These are phyloP conservation scores for Chlamydotis undulata DNA, from an alignment of 2,113 vertebrate genomes.

Conservation along the genomic window DNA sequence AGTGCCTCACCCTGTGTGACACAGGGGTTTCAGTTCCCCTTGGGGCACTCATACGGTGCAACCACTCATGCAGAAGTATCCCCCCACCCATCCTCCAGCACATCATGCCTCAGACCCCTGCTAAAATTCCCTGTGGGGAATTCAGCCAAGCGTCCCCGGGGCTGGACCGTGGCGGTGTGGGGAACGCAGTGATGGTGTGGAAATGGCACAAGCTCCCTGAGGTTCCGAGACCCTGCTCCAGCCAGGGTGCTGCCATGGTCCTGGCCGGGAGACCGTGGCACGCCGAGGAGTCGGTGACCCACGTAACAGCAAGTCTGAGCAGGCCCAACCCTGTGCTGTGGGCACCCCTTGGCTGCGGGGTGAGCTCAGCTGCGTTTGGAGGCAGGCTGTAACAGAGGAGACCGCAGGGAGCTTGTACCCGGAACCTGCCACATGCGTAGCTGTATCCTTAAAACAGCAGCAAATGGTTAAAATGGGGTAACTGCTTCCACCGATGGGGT, in stretches of 20 bases:
- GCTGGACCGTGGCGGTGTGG: rapidly evolving
- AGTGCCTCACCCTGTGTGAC: neutral
- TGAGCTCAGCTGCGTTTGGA: neutral
- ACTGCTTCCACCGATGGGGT: rapidly evolving
- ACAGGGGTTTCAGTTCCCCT: neutral
- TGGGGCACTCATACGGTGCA: neutral
- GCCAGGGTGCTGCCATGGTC: neutral
- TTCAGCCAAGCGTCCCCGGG: neutral
- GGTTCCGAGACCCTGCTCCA: neutral
- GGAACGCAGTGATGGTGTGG: neutral
- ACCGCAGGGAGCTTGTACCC: neutral
- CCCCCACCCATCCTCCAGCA: neutral
- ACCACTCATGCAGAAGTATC: rapidly evolving
- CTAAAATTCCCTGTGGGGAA: neutral
- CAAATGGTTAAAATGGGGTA: neutral
- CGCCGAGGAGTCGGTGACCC: rapidly evolving
- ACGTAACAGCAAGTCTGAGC: neutral
- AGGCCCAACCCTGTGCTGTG: neutral
- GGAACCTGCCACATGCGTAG: rapidly evolving
- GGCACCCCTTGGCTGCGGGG: neutral
- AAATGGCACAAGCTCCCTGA: neutral
- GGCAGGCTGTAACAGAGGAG: neutral
- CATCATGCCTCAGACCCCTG: neutral
- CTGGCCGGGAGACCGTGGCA: neutral
- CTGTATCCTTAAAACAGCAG: neutral